Evolutionary conservation across 2,113 vertebrate species (phyloP), one percentile per base, ranked within the genome.

Genomic region (Ranitomeya imitator): DNA sequence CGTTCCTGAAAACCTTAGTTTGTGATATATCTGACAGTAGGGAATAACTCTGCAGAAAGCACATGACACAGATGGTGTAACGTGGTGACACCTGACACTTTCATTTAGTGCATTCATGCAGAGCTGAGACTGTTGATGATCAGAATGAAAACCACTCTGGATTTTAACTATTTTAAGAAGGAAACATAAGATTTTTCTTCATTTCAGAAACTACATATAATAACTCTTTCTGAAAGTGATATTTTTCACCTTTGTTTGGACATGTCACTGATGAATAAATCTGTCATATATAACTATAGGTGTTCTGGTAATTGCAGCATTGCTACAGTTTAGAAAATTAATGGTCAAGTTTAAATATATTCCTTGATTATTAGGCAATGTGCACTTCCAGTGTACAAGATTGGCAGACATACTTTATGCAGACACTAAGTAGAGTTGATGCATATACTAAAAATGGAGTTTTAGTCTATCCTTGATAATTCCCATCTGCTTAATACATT

Each of bases 31-130:
- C 90, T 87, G 87, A 85, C 60, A 86, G 12, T 61, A 89, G 85
- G 51, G 88, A 88, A 90, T 86, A 90, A 77, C 65, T 76, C 88
- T 89, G 89, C 76, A 73, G 80, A n/a, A 61, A 81, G 51, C 88
- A 89, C 91, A 83, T 87, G 89, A 91, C 90, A 91, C 63, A 73
- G 3, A 63, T 14, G 1, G 23, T 85, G 86, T 85, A 92, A 89
- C 54, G 12, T 65, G 51, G 88, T 90, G 90, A 90, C 90, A 89
- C 91, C 84, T 92, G 92, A 87, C 90, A 87, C 74, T 90, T 90
- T 87, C 85, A 71, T 23, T 90, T 87, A 90, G 83, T 87, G 89
- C 67, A 91, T 52, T 65, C 77, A 23, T 0, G 74, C 79, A 90
- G 90, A 88, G 73, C 0, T 0, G 83, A 65, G 88, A 81, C 85